These are phyloP conservation scores for Dolomedes plantarius DNA, from an alignment of 2,888 invertebrate species.

Conservation along the genomic window DNA sequence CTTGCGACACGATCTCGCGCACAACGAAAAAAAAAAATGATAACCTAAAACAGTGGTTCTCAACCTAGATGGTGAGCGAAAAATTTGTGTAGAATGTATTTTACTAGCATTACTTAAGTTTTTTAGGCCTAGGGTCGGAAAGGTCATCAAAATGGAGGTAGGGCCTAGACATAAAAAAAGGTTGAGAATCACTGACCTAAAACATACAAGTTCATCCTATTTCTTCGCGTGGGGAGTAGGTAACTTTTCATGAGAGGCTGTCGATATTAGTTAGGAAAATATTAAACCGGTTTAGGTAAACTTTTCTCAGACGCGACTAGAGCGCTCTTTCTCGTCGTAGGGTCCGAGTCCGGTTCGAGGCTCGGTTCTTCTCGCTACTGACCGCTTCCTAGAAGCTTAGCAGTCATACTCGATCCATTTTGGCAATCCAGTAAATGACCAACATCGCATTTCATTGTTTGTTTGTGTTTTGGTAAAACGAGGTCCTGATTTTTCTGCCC, in stretches of 20 bases:
- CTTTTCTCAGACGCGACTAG: neutral
- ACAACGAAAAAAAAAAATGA: too few relatives aligned
- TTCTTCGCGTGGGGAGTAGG: neutral
- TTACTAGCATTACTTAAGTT: too few relatives aligned
- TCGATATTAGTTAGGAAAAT: neutral
- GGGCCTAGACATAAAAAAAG: too few relatives aligned
- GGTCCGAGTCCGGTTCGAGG: neutral
- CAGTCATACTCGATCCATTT: conserved; percentile 1
- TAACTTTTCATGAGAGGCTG: neutral
- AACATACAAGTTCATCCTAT: neutral
- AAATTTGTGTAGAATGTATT: too few relatives aligned
- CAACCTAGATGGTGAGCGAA: too few relatives aligned
- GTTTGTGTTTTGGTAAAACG: neutral
- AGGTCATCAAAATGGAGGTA: too few relatives aligned
- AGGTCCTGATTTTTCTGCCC: neutral
- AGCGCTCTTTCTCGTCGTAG: neutral
- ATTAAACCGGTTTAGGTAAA: neutral
- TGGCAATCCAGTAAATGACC: neutral
- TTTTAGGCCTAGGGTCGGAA: too few relatives aligned
- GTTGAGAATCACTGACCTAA: neutral
- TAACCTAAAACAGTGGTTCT: too few relatives aligned
- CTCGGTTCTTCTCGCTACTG: conserved; percentile 7
- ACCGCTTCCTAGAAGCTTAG: conserved; percentile 11
- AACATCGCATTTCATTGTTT: conserved; percentile 2
- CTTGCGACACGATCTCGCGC: neutral